A percentile compares a stretch with the other conserved stretches of the same genome.
These are phyloP conservation scores for Miltochrista miniata DNA, from an alignment of 2,888 invertebrate genomes.

Conservation along the genomic window DNA sequence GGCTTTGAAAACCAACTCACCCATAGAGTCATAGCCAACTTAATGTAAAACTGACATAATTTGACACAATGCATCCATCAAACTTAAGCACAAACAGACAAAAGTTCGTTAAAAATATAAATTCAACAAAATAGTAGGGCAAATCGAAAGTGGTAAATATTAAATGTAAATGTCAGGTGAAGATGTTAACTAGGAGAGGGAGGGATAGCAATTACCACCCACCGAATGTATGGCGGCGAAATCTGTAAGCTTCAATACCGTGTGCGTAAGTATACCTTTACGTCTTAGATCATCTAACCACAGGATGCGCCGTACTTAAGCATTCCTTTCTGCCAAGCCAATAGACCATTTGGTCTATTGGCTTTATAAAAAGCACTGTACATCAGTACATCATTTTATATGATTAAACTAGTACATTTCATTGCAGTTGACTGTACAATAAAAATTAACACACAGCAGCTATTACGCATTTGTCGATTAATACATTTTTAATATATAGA, in stretches of 20 bases:
- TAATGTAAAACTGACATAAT: constrained; percentile 17
- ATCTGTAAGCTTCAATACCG: constrained; percentile 63
- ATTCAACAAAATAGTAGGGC: constrained; percentile 22
- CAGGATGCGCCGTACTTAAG: too few species aligned
- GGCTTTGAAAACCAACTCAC: neutral
- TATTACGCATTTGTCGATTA: too few species aligned
- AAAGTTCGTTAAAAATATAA: constrained; percentile 15
- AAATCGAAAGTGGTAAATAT: constrained; percentile 28
- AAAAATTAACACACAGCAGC: too few species aligned
- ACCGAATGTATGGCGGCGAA: constrained; percentile 66
- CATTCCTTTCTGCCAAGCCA: too few species aligned
- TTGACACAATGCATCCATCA: constrained; percentile 20
- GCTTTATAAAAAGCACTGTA: too few species aligned
- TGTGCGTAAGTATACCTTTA: constrained; percentile 54
- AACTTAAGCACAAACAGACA: too few species aligned
- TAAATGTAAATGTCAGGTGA: constrained; percentile 46
- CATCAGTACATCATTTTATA: too few species aligned
- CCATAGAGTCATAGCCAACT: constrained; percentile 1
- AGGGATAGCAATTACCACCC: constrained; percentile 33
- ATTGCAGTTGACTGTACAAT: too few species aligned
- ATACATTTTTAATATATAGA: too few species aligned
- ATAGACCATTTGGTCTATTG: too few species aligned
- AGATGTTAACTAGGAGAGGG: constrained; percentile 49
- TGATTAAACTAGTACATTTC: too few species aligned
- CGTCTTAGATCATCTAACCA: too few species aligned